Base-by-base conservation (phyloP, 23 tunicate genomes). In the Trididemnum clinides region DNA sequence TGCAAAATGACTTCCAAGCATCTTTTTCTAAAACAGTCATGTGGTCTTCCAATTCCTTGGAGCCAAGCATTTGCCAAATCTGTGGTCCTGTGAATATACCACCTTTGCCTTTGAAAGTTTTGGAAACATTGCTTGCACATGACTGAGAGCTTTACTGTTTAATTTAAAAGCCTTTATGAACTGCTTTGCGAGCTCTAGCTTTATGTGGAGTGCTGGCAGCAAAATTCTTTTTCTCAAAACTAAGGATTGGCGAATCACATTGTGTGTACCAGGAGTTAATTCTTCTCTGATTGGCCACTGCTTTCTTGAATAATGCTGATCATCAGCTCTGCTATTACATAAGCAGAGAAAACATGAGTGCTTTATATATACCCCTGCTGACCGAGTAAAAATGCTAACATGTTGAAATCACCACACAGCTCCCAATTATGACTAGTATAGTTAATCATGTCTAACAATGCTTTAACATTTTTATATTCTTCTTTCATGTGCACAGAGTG, bases 281-380 rank as follows among this genome's bases (percentile, higher is more conserved):
- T 70, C 77, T 70, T 70, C 77, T 70, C 77, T 70, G 37, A 70
- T 36, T 70, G 77, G 77, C 20, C 77, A 70, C 77, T n/a, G n/a
- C n/a, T n/a, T n/a, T n/a, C n/a, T n/a, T n/a, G n/a, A n/a, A n/a
- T n/a, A n/a, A n/a, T n/a, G n/a, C n/a, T n/a, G n/a, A n/a, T n/a
- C n/a, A n/a, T n/a, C n/a, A n/a, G n/a, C n/a, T n/a, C n/a, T n/a
- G n/a, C n/a, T n/a, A n/a, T n/a, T n/a, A n/a, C n/a, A n/a, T n/a
- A n/a, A n/a, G n/a, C n/a, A n/a, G n/a, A 62, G 69, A 62, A 62
- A 62, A 26, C 26, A 62, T 62, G 69, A 62, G 21, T 62, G 21
- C 21, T 70, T 70, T 33, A 37, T 21, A 70, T 70, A 70, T 15
- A 6, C 38, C 27, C 37, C 77, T 70, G 18, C 15, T 70, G 77